Conservation (phyloP, 2,888 invertebrate species). For the Micropterix aruncella region DNA sequence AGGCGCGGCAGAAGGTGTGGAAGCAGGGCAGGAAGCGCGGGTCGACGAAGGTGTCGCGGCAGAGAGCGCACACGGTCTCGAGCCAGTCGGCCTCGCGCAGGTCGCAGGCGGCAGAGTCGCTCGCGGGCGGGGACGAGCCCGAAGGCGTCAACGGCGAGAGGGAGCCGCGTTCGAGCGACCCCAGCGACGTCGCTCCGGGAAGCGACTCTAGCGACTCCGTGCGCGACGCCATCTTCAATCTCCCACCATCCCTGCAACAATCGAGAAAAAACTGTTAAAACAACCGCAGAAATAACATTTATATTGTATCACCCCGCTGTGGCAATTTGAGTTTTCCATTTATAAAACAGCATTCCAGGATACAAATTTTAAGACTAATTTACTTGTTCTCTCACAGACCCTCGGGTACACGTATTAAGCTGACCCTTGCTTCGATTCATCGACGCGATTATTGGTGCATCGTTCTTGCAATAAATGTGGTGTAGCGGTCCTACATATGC, state of each 20-base stretch:
- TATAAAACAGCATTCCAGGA: too few relatives aligned
- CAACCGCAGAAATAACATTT: too few relatives aligned
- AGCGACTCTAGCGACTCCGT: conserved; percentile 89
- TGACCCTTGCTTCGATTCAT: too few relatives aligned
- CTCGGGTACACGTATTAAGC: too few relatives aligned
- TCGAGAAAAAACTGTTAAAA: conserved; percentile 17
- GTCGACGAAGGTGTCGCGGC: conserved; percentile 60
- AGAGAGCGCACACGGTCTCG: conserved; percentile 51
- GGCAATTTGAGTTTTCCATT: too few relatives aligned
- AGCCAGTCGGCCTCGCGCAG: conserved; percentile 48
- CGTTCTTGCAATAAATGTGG: too few relatives aligned
- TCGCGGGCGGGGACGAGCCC: conserved; percentile 77
- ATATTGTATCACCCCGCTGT: too few relatives aligned
- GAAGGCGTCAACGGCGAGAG: conserved; percentile 71
- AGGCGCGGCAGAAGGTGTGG: conserved; percentile 73
- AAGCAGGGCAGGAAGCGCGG: conserved; percentile 68
- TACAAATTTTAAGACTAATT: too few relatives aligned
- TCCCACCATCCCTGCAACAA: conserved; percentile 72
- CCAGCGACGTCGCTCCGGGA: conserved; percentile 82
- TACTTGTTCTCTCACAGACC: too few relatives aligned
- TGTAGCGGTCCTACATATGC: too few relatives aligned
- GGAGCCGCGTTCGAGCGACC: conserved; percentile 75
- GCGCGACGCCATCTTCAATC: conserved; percentile 86
- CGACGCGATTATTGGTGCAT: too few relatives aligned
- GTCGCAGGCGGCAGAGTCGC: conserved; percentile 72